Conservation (phyloP, 30 jellyfish, hydroid and myxozoan genomes). For the Turritopsis rubra region DNA sequence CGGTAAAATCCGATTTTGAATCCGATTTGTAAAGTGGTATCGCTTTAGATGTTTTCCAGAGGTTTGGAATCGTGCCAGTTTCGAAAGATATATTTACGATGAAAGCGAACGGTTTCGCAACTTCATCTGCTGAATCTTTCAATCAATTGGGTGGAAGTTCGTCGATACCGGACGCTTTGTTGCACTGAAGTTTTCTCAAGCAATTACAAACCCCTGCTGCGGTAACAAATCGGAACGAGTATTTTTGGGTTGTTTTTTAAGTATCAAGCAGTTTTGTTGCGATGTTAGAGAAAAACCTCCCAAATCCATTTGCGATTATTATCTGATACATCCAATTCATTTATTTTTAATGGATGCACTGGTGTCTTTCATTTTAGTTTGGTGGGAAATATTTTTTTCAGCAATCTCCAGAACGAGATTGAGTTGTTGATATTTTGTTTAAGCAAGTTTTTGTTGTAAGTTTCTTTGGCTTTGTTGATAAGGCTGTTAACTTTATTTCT, state of each 20-base stretch:
- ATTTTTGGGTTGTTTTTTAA: not conserved
- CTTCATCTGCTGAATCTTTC: not conserved
- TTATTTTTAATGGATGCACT: not conserved
- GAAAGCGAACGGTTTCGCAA: not conserved
- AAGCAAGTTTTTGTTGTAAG: too few relatives aligned
- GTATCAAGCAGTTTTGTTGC: not conserved
- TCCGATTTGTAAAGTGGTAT: too few relatives aligned
- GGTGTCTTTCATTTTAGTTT: not conserved
- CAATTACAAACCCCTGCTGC: not conserved
- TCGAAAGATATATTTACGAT: constrained; percentile 1
- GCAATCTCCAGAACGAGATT: not conserved
- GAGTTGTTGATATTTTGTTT: too few relatives aligned
- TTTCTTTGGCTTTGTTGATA: too few relatives aligned
- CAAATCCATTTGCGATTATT: too few relatives aligned
- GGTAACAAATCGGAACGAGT: not conserved
- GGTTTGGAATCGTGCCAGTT: too few relatives aligned
- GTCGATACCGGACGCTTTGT: not conserved
- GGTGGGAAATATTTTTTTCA: not conserved
- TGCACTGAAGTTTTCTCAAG: not conserved
- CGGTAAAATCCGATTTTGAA: too few relatives aligned
- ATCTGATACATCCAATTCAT: not conserved
- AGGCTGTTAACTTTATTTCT: too few relatives aligned
- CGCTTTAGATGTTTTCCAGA: too few relatives aligned
- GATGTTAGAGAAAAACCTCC: not conserved
- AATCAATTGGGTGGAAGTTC: not conserved